Evolutionary conservation across 2,797 vertebrate genomes (phyloP).

Genomic region (Cyprinodon diabolis): DNA sequence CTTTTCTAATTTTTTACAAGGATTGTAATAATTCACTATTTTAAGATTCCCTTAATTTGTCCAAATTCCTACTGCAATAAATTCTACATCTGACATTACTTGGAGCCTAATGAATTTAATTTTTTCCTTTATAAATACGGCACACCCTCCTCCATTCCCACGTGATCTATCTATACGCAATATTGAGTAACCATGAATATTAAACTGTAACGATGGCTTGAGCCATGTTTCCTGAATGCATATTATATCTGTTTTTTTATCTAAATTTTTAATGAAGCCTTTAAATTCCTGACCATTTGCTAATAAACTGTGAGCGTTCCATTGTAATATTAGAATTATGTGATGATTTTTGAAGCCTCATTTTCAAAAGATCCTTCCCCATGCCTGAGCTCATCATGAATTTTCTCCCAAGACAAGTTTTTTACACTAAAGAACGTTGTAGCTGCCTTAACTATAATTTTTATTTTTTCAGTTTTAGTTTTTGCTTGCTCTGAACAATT

Average conservation of each 20-base stretch:
- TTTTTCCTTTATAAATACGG: not conserved
- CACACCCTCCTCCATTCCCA: too few species aligned
- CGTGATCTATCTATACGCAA: too few species aligned
- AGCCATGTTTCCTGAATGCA: not conserved
- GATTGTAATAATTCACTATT: not conserved
- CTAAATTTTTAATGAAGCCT: not conserved
- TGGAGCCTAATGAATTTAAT: not conserved
- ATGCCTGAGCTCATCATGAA: not conserved
- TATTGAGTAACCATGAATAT: too few species aligned
- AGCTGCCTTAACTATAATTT: not conserved
- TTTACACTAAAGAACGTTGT: not conserved
- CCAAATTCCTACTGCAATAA: not conserved
- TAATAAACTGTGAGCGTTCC: not conserved
- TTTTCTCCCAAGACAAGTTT: too few species aligned
- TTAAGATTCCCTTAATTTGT: not conserved
- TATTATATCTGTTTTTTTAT: not conserved
- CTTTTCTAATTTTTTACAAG: not conserved
- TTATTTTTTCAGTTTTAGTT: not conserved
- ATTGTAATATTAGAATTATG: slow-evolving; percentile 2
- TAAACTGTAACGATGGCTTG: too few species aligned
- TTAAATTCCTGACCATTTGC: not conserved
- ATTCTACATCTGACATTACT: not conserved
- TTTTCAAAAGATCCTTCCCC: not conserved
- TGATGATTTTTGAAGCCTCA: not conserved
- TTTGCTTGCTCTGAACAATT: not conserved